Evolutionary conservation across 2,888 invertebrate genomes (phyloP).

Genomic region (Julus scandinavius): DNA sequence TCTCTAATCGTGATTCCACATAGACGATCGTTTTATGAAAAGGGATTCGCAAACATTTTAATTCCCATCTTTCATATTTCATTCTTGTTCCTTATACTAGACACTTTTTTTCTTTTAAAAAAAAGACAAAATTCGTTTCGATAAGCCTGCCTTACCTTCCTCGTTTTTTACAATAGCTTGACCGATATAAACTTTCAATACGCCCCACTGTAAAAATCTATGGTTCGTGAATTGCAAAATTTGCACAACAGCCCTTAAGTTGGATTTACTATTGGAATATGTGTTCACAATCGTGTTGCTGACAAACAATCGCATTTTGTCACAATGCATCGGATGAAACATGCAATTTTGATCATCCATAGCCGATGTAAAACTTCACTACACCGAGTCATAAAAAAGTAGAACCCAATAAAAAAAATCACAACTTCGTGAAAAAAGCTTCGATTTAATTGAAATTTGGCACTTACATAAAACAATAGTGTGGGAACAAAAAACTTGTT

Average conservation of each 20-base stretch:
- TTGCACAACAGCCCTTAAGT: background rate
- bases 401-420: no score
- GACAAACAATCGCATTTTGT: conserved; percentile 5
- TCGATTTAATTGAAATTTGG: no score
- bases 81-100: background rate
- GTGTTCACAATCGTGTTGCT: background rate
- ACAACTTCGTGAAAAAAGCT: no score
- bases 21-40: background rate
- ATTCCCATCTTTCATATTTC: conserved; percentile 23
- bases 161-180: background rate
- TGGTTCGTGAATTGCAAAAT: conserved; percentile 15
- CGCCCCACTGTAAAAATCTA: background rate
- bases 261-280: background rate
- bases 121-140: background rate
- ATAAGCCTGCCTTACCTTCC: conserved; percentile 1
- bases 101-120: background rate
- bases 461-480: no score
- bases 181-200: conserved; percentile 23
- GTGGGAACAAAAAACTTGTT: no score
- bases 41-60: conserved; percentile 28
- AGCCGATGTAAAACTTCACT: no score
- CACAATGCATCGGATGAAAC: background rate
- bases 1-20: conserved; percentile 13
- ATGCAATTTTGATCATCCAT: no score
- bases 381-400: no score